A percentile compares a stretch with the other conserved stretches of the same genome.
These are phyloP conservation scores for Hylomyscus alleni DNA, from an alignment of 2,797 vertebrate species.

Conservation along the genomic window DNA sequence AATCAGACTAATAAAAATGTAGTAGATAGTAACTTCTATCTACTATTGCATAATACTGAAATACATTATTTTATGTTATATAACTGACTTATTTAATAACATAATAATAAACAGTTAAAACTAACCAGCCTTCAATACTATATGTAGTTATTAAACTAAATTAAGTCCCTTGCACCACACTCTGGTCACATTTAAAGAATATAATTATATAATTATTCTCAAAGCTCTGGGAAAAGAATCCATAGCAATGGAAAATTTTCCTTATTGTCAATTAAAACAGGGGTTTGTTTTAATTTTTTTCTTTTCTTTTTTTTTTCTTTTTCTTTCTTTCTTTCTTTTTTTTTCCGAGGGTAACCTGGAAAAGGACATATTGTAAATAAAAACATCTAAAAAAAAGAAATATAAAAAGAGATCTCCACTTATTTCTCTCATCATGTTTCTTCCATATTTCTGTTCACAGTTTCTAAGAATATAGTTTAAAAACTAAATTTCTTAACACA, in stretches of 20 bases:
- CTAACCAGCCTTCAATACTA: not conserved
- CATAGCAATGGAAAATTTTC: not conserved
- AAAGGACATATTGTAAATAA: too few relatives aligned
- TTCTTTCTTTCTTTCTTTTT: too few relatives aligned
- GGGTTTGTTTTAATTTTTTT: too few relatives aligned
- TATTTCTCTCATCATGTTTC: not conserved
- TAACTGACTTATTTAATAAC: conserved; percentile 30
- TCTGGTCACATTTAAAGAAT: not conserved
- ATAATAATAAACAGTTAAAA: conserved; percentile 23
- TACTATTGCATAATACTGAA: conserved; percentile 1
- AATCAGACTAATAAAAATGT: not conserved
- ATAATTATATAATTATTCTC: not conserved
- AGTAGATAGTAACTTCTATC: not conserved
- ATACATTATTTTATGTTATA: not conserved
- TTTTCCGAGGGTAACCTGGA: too few relatives aligned
- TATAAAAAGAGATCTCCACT: not conserved
- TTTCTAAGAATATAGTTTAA: not conserved
- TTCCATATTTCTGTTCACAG: not conserved
- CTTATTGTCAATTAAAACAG: not conserved
- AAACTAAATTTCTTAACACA: not conserved
- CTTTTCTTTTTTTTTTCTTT: too few relatives aligned
- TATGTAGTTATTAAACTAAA: not conserved
- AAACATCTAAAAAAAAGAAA: too few relatives aligned
- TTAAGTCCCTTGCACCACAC: not conserved
- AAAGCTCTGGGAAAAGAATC: not conserved